These are phyloP conservation scores for Rafetus swinhoei DNA, from an alignment of 2,113 vertebrate species.

Conservation along the genomic window DNA sequence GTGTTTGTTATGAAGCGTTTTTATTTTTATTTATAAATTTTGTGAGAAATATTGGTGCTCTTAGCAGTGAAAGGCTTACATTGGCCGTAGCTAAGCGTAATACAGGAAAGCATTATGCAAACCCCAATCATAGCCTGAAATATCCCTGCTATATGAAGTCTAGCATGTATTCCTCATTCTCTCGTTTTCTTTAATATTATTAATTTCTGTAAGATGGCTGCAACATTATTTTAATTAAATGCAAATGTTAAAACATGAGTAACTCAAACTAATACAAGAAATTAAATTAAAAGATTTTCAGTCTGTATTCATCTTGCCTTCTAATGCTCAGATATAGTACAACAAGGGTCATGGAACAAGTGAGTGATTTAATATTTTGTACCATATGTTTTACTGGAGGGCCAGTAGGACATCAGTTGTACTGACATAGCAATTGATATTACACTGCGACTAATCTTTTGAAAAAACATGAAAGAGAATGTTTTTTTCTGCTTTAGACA, in stretches of 20 bases:
- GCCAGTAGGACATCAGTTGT: not conserved
- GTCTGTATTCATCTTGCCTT: not conserved
- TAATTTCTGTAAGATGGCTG: not conserved
- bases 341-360: not conserved
- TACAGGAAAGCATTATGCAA: not conserved
- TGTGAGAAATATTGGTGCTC: not conserved
- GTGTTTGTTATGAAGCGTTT: not conserved
- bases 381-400: not conserved
- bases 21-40: not conserved
- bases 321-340: not conserved
- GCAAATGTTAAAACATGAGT: not conserved
- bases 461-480: not conserved
- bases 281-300: not conserved
- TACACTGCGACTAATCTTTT: not conserved
- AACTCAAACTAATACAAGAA: not conserved
- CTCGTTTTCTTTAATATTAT: not conserved
- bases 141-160: fast-evolving
- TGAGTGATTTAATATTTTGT: not conserved
- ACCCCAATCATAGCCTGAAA: not conserved
- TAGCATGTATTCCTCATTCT: not conserved
- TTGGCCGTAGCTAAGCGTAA: not conserved
- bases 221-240: not conserved
- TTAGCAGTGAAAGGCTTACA: not conserved
- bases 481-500: not conserved
- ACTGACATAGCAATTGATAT: not conserved